Conservation (phyloP, 2,888 invertebrate genomes). For the Myopa testacea region DNA sequence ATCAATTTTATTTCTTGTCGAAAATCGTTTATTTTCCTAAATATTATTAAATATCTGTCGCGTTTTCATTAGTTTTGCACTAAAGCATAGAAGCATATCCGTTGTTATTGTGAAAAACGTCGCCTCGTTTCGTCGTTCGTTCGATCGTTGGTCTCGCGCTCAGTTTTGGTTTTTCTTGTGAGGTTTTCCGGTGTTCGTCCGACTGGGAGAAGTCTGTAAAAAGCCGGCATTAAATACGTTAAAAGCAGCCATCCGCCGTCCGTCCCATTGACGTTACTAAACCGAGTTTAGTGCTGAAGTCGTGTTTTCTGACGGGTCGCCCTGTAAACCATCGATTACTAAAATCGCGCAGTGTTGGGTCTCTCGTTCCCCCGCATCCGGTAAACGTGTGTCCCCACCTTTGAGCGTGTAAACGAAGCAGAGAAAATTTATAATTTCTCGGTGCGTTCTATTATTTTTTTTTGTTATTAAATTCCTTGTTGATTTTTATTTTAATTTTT, state of each 20-base stretch:
- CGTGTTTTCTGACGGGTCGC: slow-evolving; percentile 11
- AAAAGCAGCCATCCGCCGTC: no score
- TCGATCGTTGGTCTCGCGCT: neutral
- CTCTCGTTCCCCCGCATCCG: no score
- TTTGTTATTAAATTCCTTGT: no score
- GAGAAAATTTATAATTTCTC: no score
- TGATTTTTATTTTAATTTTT: no score
- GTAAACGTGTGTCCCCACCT: no score
- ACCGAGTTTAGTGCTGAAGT: no score
- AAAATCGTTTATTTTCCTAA: slow-evolving; percentile 46
- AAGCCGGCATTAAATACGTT: no score
- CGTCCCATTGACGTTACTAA: no score
- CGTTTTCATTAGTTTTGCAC: slow-evolving; percentile 37
- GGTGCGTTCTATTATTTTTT: no score
- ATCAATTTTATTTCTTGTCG: slow-evolving; percentile 45
- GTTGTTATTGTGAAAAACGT: slow-evolving; percentile 6
- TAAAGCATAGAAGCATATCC: slow-evolving; percentile 3
- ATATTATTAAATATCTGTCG: slow-evolving; percentile 40
- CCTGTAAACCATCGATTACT: slow-evolving; percentile 22
- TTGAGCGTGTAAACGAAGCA: no score
- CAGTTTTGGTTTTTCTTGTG: no score
- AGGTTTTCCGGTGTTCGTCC: neutral
- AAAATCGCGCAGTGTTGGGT: neutral
- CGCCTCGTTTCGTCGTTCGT: neutral
- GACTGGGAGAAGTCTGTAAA: neutral